phyloP scores from a whole-genome alignment of 2,797 vertebrate species.

The Naso thynnoides region DNA sequence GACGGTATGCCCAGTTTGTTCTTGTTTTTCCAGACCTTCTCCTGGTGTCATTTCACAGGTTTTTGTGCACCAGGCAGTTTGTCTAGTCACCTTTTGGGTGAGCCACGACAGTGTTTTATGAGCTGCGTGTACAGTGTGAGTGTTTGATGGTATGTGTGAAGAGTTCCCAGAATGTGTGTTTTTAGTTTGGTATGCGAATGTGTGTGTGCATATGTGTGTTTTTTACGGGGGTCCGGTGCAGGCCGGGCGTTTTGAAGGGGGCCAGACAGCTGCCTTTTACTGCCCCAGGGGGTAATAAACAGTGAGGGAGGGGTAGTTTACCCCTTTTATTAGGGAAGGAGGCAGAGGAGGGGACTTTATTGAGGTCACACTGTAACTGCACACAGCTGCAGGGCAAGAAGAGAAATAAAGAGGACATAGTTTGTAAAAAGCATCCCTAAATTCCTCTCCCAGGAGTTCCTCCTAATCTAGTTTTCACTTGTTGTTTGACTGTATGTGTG shows the following conservation, averaged over 20 bases:
- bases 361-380: conserved; percentile 87
- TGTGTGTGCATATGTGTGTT: conserved; percentile 36
- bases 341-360: conserved; percentile 81
- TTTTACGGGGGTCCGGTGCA: conserved; percentile 67
- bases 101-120: conserved; percentile 62
- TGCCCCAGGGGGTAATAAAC: conserved; percentile 87
- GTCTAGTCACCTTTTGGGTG: conserved; percentile 42
- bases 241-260: conserved; percentile 72
- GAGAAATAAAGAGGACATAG: conserved; percentile 57
- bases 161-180: conserved; percentile 79
- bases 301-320: conserved; percentile 82
- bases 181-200: conserved; percentile 74
- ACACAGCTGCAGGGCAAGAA: conserved; percentile 81
- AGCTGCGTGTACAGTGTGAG: conserved; percentile 65
- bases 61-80: conserved; percentile 30
- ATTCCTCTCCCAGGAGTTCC: conserved; percentile 61
- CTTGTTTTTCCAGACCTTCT: conserved; percentile 7
- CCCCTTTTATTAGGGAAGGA: conserved; percentile 82
- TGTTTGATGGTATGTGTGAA: conserved; percentile 75
- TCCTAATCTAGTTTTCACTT: conserved; percentile 45
- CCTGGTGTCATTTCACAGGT: conserved; percentile 13
- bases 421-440: conserved; percentile 54
- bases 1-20: not conserved
- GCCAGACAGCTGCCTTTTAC: conserved; percentile 88
- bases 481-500: conserved; percentile 31